Percentiles rank a stretch among this genome's conserved stretches.
phyloP scores from a whole-genome alignment of 2,113 vertebrate species.

The Lepus timidus region DNA sequence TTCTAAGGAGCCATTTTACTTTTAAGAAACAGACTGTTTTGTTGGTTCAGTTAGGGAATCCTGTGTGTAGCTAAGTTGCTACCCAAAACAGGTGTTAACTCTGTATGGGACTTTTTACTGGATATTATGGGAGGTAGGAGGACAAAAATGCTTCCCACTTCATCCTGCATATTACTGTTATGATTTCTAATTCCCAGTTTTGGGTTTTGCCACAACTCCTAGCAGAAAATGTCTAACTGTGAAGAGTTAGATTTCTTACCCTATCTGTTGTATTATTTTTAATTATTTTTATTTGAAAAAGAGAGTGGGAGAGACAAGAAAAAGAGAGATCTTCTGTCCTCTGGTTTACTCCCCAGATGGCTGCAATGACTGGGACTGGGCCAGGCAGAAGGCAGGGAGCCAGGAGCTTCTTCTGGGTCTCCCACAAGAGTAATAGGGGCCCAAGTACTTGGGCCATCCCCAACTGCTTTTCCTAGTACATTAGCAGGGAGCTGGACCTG shows the following conservation, averaged over 20 bases:
- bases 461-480: too few species aligned
- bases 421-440: too few species aligned
- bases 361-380: too few species aligned
- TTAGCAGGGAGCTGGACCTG: too few species aligned
- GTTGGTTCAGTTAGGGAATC: not conserved
- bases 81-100: not conserved
- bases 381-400: too few species aligned
- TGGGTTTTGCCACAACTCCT: not conserved
- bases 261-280: not conserved
- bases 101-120: not conserved
- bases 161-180: not conserved
- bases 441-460: too few species aligned
- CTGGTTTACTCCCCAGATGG: too few species aligned
- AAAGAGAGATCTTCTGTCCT: too few species aligned
- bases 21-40: not conserved
- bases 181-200: not conserved
- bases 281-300: too few species aligned
- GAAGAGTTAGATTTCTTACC: not conserved
- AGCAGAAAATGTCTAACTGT: not conserved
- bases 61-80: not conserved
- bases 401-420: too few species aligned
- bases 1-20: slow-evolving; percentile 22
- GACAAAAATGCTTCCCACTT: not conserved
- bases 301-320: too few species aligned
- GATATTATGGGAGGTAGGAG: not conserved